phyloP scores from a whole-genome alignment of 2,113 vertebrate species.

The Axis porcinus region DNA sequence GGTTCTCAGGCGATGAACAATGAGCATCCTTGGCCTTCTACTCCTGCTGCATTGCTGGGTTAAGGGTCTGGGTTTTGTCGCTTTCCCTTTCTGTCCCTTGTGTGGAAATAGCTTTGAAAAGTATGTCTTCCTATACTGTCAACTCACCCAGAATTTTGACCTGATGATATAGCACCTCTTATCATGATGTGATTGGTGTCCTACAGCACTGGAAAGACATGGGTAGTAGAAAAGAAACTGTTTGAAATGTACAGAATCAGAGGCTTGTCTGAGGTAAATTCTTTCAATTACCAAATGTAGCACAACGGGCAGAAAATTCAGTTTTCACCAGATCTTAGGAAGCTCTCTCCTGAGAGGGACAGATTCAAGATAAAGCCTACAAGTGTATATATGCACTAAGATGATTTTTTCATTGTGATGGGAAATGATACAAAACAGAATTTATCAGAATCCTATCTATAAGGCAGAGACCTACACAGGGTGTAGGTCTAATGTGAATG shows the following conservation, averaged over 20 bases:
- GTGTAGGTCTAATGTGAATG: not conserved
- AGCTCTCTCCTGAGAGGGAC: not conserved
- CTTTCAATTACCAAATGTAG: not conserved
- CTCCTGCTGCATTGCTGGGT: not conserved
- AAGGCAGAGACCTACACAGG: not conserved
- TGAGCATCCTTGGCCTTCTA: not conserved
- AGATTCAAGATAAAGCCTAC: not conserved
- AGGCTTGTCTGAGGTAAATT: not conserved
- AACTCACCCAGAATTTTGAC: not conserved
- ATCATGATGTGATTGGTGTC: not conserved
- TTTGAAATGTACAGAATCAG: not conserved
- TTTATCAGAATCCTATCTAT: not conserved
- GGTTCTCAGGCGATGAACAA: accelerated
- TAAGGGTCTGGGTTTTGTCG: no score
- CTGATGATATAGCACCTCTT: not conserved
- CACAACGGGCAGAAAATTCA: not conserved
- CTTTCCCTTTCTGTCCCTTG: not conserved
- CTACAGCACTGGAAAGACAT: not conserved
- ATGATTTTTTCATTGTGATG: not conserved
- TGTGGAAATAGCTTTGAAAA: not conserved
- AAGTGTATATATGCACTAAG: not conserved
- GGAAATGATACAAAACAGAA: not conserved
- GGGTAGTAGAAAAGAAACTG: not conserved
- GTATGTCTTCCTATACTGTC: not conserved
- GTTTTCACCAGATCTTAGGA: not conserved